Conservation (phyloP, 2,888 invertebrate genomes). For the Ichneumoninae sp. region DNA sequence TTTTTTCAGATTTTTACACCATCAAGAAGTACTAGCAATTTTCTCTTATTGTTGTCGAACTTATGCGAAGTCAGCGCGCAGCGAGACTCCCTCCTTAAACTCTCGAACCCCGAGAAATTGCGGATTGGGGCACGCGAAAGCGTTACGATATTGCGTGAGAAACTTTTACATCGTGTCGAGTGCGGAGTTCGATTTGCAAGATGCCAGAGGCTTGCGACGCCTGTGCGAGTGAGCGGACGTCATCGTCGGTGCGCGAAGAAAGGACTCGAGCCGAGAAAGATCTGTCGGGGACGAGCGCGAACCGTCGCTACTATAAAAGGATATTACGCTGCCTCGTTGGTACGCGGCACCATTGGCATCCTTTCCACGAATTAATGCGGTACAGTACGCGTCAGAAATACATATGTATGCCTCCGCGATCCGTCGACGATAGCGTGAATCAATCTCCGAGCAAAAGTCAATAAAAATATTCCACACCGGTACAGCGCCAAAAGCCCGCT, state of each 20-base stretch:
- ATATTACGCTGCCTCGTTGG: conserved; percentile 16
- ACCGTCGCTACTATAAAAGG: conserved; percentile 39
- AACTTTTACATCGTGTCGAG: not conserved
- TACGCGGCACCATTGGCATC: conserved; percentile 30
- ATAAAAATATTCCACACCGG: not conserved
- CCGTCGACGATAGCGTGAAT: not conserved
- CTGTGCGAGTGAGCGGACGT: not conserved
- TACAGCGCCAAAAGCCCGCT: not conserved
- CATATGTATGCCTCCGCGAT: not conserved
- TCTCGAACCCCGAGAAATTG: conserved; percentile 9
- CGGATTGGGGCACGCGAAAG: conserved; percentile 11
- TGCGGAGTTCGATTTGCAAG: not conserved
- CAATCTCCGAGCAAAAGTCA: not conserved
- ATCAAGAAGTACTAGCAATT: too few species aligned
- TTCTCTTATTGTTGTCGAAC: too few species aligned
- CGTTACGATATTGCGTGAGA: not conserved
- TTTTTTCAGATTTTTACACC: too few species aligned
- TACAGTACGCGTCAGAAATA: not conserved
- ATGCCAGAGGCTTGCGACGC: not conserved
- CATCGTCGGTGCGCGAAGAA: not conserved
- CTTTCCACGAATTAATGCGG: conserved; percentile 32
- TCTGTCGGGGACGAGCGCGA: conserved; percentile 4
- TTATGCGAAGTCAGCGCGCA: too few species aligned
- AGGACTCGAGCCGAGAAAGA: conserved; percentile 12
- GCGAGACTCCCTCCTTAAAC: not conserved